Conservation (phyloP, 2,888 invertebrate genomes). For the Tetheella fluctuosa region DNA sequence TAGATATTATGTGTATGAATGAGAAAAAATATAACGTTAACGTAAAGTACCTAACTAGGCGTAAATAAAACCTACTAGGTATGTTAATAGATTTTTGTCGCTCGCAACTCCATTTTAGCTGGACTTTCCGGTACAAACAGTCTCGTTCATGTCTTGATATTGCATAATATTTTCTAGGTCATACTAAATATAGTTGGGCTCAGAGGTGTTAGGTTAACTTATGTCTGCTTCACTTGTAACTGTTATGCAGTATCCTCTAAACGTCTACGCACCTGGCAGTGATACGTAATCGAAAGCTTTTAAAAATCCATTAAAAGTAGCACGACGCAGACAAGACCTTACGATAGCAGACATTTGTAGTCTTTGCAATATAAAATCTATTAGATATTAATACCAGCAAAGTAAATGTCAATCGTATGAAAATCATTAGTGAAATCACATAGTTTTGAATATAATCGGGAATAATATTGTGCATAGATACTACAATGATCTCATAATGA, state of each 20-base stretch:
- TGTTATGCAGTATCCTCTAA: background rate
- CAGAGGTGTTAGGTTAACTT: constrained; percentile 43
- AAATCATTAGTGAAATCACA: background rate
- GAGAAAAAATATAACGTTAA: background rate
- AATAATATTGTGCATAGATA: background rate
- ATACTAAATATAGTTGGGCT: constrained; percentile 37
- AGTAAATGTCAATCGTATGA: background rate
- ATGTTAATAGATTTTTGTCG: background rate
- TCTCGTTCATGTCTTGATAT: constrained; percentile 51
- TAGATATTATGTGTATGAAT: background rate
- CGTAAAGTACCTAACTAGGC: background rate
- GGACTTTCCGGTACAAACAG: constrained; percentile 44
- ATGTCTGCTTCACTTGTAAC: constrained; percentile 21
- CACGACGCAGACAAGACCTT: background rate
- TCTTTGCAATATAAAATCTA: background rate
- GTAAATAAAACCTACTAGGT: background rate
- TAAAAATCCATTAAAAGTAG: constrained; percentile 1
- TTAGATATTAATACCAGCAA: background rate
- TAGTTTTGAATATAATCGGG: background rate
- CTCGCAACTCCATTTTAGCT: constrained; percentile 15
- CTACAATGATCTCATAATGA: too few species aligned
- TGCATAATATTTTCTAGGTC: constrained; percentile 66
- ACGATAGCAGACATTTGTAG: background rate
- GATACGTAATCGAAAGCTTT: constrained; percentile 8
- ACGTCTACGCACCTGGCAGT: background rate